phyloP scores from a whole-genome alignment of 2,797 vertebrate species.

The Sebastes steindachneri region DNA sequence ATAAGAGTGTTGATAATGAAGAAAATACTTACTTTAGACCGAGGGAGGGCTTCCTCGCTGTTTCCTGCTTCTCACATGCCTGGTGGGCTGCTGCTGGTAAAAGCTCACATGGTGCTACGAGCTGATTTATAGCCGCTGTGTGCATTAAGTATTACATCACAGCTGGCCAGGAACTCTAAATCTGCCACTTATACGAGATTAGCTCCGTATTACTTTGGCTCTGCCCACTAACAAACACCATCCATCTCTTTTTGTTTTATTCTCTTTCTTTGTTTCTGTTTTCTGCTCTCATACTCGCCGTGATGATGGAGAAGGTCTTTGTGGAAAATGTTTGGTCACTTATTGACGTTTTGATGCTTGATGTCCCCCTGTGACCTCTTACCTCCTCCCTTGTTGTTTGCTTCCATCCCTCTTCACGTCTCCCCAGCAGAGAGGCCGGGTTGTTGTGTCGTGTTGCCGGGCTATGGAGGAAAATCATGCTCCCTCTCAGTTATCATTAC shows the following conservation, averaged over 20 bases:
- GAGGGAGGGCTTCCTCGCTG: background rate
- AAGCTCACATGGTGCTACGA: slow-evolving; percentile 7
- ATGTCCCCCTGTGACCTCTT: background rate
- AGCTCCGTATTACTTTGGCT: slow-evolving; percentile 17
- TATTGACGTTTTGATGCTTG: background rate
- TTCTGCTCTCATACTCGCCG: background rate
- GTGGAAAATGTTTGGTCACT: background rate
- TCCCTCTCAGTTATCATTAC: slow-evolving; percentile 14
- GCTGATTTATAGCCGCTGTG: slow-evolving; percentile 64
- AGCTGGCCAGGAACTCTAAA: slow-evolving; percentile 63
- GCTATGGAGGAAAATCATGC: slow-evolving; percentile 13
- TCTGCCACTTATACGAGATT: slow-evolving; percentile 52
- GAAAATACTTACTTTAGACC: background rate
- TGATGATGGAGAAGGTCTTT: background rate
- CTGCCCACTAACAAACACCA: background rate
- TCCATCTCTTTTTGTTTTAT: background rate
- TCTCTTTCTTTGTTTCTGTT: background rate
- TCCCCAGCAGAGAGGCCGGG: background rate
- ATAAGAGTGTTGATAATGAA: background rate
- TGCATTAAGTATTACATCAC: slow-evolving; percentile 72
- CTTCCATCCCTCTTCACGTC: background rate
- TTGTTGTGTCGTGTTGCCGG: slow-evolving; percentile 13
- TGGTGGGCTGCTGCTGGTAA: background rate
- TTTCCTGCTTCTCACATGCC: background rate
- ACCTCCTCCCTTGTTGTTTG: background rate